Evolutionary conservation across 2,888 invertebrate species (phyloP).

Genomic region (Nezara viridula): DNA sequence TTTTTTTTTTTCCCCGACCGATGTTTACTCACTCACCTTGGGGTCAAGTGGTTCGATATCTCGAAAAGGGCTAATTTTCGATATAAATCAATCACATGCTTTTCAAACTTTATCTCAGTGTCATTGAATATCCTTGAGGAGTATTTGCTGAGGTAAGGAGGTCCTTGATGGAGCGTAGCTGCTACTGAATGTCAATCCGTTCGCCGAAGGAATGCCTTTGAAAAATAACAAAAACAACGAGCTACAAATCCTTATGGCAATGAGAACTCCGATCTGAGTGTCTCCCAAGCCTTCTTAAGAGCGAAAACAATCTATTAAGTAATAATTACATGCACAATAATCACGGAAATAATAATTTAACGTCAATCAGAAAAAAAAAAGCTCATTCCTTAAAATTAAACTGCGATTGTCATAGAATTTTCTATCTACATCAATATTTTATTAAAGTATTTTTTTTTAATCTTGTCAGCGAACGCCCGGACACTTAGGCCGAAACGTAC

Average conservation of each 20-base stretch:
- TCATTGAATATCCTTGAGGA: slow-evolving; percentile 51
- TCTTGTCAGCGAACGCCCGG: too few relatives aligned
- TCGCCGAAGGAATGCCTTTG: background rate
- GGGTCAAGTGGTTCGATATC: slow-evolving; percentile 6
- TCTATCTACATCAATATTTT: too few relatives aligned
- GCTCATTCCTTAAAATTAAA: too few relatives aligned
- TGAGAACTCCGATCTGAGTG: background rate
- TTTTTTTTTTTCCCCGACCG: background rate
- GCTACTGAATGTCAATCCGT: slow-evolving; percentile 18
- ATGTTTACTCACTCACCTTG: background rate
- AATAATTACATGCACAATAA: too few relatives aligned
- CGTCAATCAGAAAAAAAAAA: too few relatives aligned
- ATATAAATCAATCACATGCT: slow-evolving; percentile 44
- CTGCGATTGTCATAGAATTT: background rate
- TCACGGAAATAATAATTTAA: too few relatives aligned
- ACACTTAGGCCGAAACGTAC: too few relatives aligned
- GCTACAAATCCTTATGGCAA: background rate
- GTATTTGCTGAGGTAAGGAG: slow-evolving; percentile 33
- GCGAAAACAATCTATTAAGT: background rate
- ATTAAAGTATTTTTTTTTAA: too few relatives aligned
- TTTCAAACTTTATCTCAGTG: slow-evolving; percentile 22
- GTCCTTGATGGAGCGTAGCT: slow-evolving; percentile 24
- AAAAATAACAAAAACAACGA: slow-evolving; percentile 44
- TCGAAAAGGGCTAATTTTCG: background rate
- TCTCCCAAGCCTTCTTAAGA: background rate